These are phyloP conservation scores for Danaus melanippus DNA, from an alignment of 1,140 invertebrate species.

Conservation along the genomic window DNA sequence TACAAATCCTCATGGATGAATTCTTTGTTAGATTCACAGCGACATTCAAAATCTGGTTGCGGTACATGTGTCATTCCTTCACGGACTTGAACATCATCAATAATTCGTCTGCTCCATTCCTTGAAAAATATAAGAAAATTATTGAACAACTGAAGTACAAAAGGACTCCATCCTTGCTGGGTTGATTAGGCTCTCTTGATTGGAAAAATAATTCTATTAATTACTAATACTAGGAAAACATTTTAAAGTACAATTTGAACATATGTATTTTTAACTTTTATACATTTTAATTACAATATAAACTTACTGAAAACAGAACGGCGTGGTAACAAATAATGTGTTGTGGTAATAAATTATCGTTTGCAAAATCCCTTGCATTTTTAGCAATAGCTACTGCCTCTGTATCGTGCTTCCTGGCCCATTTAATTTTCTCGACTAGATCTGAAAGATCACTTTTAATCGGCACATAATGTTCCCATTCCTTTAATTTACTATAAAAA, in stretches of 20 bases:
- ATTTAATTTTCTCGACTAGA: conserved; percentile 84
- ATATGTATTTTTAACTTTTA: no score
- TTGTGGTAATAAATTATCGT: conserved; percentile 85
- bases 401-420: conserved; percentile 86
- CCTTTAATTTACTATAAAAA: conserved; percentile 87
- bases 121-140: conserved; percentile 30
- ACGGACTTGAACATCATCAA: conserved; percentile 73
- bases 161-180: no score
- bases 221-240: no score
- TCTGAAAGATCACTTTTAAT: conserved; percentile 86
- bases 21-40: conserved; percentile 25
- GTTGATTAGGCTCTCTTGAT: no score
- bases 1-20: conserved; percentile 43
- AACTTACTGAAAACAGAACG: conserved; percentile 73
- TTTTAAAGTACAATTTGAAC: no score
- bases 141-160: not conserved
- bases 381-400: conserved; percentile 80
- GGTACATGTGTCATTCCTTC: conserved; percentile 84
- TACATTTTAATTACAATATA: not conserved
- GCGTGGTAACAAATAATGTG: conserved; percentile 94
- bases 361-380: conserved; percentile 82
- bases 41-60: conserved; percentile 74
- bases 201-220: no score
- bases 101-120: conserved; percentile 83
- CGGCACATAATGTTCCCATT: conserved; percentile 88